Evolutionary conservation across 2,113 vertebrate species (phyloP).

Genomic region (Camelus bactrianus): DNA sequence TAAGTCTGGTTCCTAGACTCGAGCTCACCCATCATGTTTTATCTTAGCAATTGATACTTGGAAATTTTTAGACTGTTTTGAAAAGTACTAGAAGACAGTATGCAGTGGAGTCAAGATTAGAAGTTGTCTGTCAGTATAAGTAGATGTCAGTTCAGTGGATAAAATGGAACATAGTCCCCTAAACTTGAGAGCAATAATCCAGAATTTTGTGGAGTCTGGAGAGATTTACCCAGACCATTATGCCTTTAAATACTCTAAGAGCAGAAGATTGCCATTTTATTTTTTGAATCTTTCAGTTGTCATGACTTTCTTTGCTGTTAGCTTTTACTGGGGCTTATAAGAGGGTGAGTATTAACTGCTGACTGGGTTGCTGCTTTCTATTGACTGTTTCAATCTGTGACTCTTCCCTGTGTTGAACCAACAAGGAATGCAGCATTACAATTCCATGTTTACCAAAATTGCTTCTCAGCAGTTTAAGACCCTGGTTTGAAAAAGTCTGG

Average conservation of each 20-base stretch:
- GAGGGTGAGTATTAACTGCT: background rate
- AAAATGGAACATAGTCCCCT: background rate
- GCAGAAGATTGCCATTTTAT: conserved; percentile 22
- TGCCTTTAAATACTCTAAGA: background rate
- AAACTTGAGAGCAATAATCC: conserved; percentile 19
- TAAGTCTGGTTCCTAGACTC: background rate
- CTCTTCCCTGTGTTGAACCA: conserved; percentile 66
- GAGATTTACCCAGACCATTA: background rate
- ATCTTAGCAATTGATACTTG: background rate
- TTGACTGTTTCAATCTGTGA: conserved; percentile 67
- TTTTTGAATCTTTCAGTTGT: conserved; percentile 54
- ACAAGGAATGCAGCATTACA: conserved; percentile 50
- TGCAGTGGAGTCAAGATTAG: background rate
- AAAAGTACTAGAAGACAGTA: background rate
- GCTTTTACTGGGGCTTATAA: conserved; percentile 13
- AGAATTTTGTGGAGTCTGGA: background rate
- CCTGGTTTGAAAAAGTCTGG: conserved; percentile 43
- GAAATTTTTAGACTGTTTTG: background rate
- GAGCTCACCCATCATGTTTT: background rate
- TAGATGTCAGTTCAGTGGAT: background rate
- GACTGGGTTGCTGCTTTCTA: conserved; percentile 56
- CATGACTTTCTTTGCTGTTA: conserved; percentile 35
- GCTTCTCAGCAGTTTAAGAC: conserved; percentile 66
- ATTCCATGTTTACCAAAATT: conserved; percentile 72
- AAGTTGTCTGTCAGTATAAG: background rate